Evolutionary conservation across 2,888 invertebrate genomes (phyloP), one percentile per base, ranked within the genome.

Genomic region (Caenorhabditis japonica): DNA sequence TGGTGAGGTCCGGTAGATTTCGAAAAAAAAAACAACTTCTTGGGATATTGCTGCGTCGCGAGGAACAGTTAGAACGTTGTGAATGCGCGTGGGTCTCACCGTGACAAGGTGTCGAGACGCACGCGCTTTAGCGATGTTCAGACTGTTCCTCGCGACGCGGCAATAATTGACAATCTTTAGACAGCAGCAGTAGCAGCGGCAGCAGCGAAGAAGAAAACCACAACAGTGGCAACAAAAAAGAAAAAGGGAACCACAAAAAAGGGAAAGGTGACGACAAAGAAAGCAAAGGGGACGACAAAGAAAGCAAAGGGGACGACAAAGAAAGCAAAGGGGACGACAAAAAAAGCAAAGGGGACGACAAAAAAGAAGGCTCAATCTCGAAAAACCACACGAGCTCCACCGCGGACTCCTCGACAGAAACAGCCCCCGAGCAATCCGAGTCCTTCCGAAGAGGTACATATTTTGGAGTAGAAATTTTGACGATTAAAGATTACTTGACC

Each of bases 1-100:
- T 44, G 61, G 61, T 61, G 61, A 61, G 61, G 61, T 61, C 5
- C n/a, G n/a, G n/a, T n/a, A n/a, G n/a, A n/a, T n/a, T n/a, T n/a
- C n/a, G n/a, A n/a, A n/a, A n/a, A n/a, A n/a, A n/a, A n/a, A n/a
- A n/a, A n/a, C n/a, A n/a, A n/a, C n/a, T n/a, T n/a, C n/a, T n/a
- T n/a, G n/a, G n/a, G n/a, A n/a, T n/a, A n/a, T n/a, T n/a, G n/a
- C n/a, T n/a, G n/a, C n/a, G n/a, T n/a, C n/a, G n/a, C n/a, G n/a
- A n/a, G n/a, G n/a, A n/a, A n/a, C n/a, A n/a, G n/a, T n/a, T n/a
- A n/a, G n/a, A n/a, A n/a, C n/a, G n/a, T n/a, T n/a, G n/a, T n/a
- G n/a, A n/a, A n/a, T n/a, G n/a, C n/a, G n/a, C n/a, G n/a, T n/a
- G n/a, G n/a, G n/a, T n/a, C n/a, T n/a, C n/a, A n/a, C n/a, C n/a